A percentile compares a stretch with the other conserved stretches of the same genome.
Conservation (phyloP, 1,140 invertebrate species). For the Macrosteles quadrilineatus region DNA sequence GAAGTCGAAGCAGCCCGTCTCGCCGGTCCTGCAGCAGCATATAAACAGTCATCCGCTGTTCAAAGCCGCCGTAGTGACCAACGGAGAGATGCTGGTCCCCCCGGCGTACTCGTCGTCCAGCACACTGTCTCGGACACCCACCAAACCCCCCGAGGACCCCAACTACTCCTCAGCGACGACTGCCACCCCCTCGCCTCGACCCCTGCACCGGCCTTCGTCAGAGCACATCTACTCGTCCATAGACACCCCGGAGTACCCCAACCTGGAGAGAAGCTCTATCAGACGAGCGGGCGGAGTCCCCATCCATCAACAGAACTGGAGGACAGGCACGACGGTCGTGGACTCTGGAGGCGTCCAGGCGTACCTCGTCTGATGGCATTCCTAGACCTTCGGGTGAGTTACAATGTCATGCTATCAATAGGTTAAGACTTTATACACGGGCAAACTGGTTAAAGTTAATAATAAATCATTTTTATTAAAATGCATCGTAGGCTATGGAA, state of each 20-base stretch:
- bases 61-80: conserved; percentile 50
- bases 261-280: conserved; percentile 42
- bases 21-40: conserved; percentile 50
- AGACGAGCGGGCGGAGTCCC: conserved; percentile 28
- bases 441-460: not conserved
- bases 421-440: not conserved
- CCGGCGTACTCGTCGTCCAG: conserved; percentile 44
- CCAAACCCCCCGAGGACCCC: conserved; percentile 57
- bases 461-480: no score
- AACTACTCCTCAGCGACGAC: conserved; percentile 63
- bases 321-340: conserved; percentile 35
- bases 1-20: conserved; percentile 50
- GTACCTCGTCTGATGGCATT: conserved; percentile 40
- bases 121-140: conserved; percentile 48
- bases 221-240: conserved; percentile 88
- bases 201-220: conserved; percentile 67
- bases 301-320: conserved; percentile 34
- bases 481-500: no score
- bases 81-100: conserved; percentile 44
- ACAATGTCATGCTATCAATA: not conserved
- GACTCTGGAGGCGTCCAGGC: conserved; percentile 39
- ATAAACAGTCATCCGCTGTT: conserved; percentile 52
- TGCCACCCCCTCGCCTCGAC: conserved; percentile 62
- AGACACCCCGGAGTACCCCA: conserved; percentile 78
- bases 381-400: conserved; percentile 10